Conservation (phyloP, 2,888 invertebrate genomes). For the Drosophila pseudotalamancana region DNA sequence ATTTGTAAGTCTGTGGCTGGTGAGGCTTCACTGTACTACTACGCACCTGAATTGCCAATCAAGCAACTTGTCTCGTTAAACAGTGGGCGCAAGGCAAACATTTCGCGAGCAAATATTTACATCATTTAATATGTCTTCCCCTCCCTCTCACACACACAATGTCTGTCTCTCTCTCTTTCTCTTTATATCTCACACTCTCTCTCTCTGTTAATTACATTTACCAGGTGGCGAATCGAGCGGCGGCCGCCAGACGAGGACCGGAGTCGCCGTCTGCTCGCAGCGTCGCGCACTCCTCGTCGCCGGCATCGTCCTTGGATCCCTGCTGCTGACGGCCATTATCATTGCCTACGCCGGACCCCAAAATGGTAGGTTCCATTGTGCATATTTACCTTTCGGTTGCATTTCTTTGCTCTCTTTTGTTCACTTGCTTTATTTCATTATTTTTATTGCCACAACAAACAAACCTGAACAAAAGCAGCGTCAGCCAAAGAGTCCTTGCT, state of each 20-base stretch:
- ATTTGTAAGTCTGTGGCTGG: no score
- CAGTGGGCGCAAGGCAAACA: slow-evolving; percentile 16
- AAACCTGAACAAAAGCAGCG: slow-evolving; percentile 11
- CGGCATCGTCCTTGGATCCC: slow-evolving; percentile 90
- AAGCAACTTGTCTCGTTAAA: slow-evolving; percentile 1
- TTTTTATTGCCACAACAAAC: slow-evolving; percentile 45
- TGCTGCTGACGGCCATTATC: slow-evolving; percentile 93
- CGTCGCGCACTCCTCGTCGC: slow-evolving; percentile 93
- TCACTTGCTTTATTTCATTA: slow-evolving; percentile 19
- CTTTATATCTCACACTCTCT: slow-evolving; percentile 3
- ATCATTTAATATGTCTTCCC: slow-evolving; percentile 27
- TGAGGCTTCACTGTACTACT: background rate
- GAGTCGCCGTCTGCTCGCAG: slow-evolving; percentile 94
- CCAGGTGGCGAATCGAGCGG: slow-evolving; percentile 84
- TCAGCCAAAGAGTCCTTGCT: slow-evolving; percentile 1
- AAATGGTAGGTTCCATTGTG: slow-evolving; percentile 87
- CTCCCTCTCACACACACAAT: background rate
- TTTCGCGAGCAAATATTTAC: slow-evolving; percentile 34
- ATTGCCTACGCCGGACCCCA: slow-evolving; percentile 96
- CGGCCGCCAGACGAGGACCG: slow-evolving; percentile 84
- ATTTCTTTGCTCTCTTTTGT: slow-evolving; percentile 30
- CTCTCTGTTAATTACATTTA: slow-evolving; percentile 77
- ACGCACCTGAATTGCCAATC: background rate
- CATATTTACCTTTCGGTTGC: slow-evolving; percentile 56
- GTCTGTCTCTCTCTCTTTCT: no score